Conservation (phyloP, 2,888 invertebrate species). For the Leucophenga maculata region DNA sequence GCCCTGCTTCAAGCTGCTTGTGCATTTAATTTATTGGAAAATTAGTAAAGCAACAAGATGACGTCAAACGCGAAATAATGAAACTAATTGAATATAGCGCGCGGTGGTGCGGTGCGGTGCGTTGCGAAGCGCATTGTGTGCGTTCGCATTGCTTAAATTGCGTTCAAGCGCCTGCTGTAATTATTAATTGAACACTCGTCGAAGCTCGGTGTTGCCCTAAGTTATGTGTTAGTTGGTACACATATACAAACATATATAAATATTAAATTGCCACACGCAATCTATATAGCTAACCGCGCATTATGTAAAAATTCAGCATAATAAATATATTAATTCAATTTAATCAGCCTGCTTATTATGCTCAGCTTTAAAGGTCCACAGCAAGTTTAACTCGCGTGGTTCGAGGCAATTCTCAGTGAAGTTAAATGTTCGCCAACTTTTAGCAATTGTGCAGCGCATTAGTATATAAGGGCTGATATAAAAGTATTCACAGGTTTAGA, state of each 20-base stretch:
- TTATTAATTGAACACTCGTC: constrained; percentile 12
- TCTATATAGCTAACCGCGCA: not conserved
- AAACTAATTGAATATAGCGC: constrained; percentile 47
- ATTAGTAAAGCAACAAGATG: constrained; percentile 54
- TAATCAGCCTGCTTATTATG: not conserved
- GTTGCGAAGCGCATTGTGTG: not conserved
- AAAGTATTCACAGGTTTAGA: too few relatives aligned
- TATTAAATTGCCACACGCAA: constrained; percentile 4
- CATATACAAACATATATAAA: not conserved
- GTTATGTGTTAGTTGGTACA: not conserved
- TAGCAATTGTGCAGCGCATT: too few relatives aligned
- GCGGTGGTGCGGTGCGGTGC: too few relatives aligned
- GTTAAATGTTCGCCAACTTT: not conserved
- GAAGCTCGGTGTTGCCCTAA: not conserved
- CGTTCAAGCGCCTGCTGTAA: not conserved
- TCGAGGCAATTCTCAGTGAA: not conserved
- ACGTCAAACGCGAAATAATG: constrained; percentile 40
- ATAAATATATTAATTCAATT: constrained; percentile 6
- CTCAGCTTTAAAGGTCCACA: not conserved
- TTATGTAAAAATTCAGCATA: not conserved
- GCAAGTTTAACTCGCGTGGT: not conserved
- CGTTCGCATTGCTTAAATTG: not conserved
- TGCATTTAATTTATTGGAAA: constrained; percentile 65
- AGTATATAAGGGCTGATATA: too few relatives aligned
- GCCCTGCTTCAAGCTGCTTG: constrained; percentile 26